Percentiles rank a stretch among this genome's conserved stretches.
These are phyloP conservation scores for Eudyptes chrysolophus DNA, from an alignment of 2,113 vertebrate species.

Conservation along the genomic window DNA sequence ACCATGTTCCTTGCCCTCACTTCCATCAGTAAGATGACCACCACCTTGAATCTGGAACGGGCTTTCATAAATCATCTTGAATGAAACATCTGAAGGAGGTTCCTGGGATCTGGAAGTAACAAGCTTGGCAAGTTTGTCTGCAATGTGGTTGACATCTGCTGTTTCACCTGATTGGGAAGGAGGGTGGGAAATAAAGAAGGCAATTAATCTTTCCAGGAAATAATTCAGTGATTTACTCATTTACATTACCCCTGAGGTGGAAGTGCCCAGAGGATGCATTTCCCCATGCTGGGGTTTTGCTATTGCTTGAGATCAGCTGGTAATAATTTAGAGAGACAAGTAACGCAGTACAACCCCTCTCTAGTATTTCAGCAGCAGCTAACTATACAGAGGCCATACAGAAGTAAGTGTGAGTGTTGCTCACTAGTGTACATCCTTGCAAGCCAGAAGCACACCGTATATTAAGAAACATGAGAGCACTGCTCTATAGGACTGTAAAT, in stretches of 20 bases:
- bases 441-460: not conserved
- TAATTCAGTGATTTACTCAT: not conserved
- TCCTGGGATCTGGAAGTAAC: not conserved
- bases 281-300: not conserved
- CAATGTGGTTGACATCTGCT: not conserved
- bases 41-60: rapidly evolving
- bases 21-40: not conserved
- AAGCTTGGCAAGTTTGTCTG: conserved; percentile 14
- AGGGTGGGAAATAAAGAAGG: not conserved
- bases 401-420: not conserved
- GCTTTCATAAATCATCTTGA: rapidly evolving
- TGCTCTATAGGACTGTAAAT: not conserved
- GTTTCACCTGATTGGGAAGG: not conserved
- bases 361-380: not conserved
- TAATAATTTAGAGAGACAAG: not conserved
- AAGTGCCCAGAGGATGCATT: not conserved
- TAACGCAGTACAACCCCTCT: not conserved
- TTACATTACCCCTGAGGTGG: not conserved
- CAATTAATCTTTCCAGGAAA: not conserved
- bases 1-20: not conserved
- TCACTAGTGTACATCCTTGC: not conserved
- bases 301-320: not conserved
- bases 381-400: not conserved
- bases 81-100: not conserved
- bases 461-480: not conserved